Base-by-base conservation (phyloP, 2,797 vertebrate genomes). In the Parauchenoglanis ngamensis region DNA sequence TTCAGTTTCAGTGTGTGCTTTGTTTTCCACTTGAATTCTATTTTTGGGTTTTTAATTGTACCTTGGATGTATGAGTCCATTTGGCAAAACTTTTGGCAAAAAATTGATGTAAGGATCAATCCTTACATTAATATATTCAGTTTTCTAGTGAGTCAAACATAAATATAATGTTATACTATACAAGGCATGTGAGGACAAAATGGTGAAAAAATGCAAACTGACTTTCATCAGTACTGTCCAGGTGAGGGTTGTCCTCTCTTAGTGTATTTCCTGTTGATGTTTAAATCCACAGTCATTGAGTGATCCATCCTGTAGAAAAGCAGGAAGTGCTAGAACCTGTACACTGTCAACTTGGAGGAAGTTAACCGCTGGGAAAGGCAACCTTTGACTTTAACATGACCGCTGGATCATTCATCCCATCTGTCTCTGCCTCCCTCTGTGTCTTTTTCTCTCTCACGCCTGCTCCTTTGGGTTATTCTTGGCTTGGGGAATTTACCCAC, bases 301-400 rank as follows among this genome's bases (percentile, higher is more conserved):
- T 85, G 78, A 67, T 86, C 46, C 83, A 78, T 80, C 79, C 65
- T 80, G 82, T 61, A 89, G 76, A 85, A 87, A 89, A 90, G 87
- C 89, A 89, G 90, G 89, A 92, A 86, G 73, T 63, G 31, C 81
- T 86, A 49, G 17, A 40, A 81, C 61, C 54, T 78, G 59, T 57
- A 84, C 46, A 87, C 57, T 31, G 59, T 61, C 40, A 77, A 49
- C 70, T 40, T 65, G 85, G 76, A 90, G 89, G 90, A 92, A 88
- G 63, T 83, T 21, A 15, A 84, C 61, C 76, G 40, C 76, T 78
- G 17, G 46, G 31, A 89, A 86, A 61, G 44, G 56, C 23, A 70
- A 88, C 72, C 75, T 85, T 88, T 89, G 63, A 79, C 79, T 68
- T 82, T 59, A 68, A 21, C 70, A 82, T 65, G 49, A 80, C 80